Evolutionary conservation across 2,797 vertebrate species (phyloP), one percentile per base, ranked within the genome.

Genomic region (Rhabdophis nuchalis): DNA sequence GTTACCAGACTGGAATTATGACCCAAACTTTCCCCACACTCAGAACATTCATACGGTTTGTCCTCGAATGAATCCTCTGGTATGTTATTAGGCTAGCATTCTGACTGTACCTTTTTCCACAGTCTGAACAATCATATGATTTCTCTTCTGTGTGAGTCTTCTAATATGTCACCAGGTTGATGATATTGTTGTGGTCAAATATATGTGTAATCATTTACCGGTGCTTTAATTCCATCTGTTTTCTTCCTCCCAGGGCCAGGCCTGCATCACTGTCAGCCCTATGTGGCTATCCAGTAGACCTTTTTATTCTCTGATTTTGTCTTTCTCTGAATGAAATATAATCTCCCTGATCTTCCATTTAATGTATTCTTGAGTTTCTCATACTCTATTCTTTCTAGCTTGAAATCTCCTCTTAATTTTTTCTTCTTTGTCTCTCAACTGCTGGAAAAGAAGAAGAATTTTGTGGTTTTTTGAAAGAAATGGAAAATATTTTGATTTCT

Each of bases 1-100:
- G 9, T 10, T 1, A 27, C 25, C 8, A 27, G 8, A 11, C 4
- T 1, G 27, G 11, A n/a, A n/a, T n/a, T 29, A 3, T 29, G 4
- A n/a, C 60, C 13, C 27, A 13, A 64, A 64, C 60, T 1, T 56
- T 56, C 20, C 56, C 56, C 16, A 56, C 54, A 68, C 1, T 68
- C n/a, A 14, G 29, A 5, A 32, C 64, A 32, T 6, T 32, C 64
- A 32, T 46, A 46, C 46, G 3, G 46, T 46, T 46, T 46, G 3
- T 46, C 46, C 46, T 46, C 3, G 54, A 52, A 52, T 61, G 58
- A 61, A 2, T 61, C 25, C 25, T 61, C 29, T n/a, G 61, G 25
- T 61, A 27, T 61, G 3, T 4, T 3, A 61, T 3, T 4, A 61
- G 27, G 0, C 1, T 0, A 27, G 11, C 29, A 61, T 11, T 12